These are phyloP conservation scores for Heliothis peltigera DNA, from an alignment of 2,888 invertebrate genomes.

Conservation along the genomic window DNA sequence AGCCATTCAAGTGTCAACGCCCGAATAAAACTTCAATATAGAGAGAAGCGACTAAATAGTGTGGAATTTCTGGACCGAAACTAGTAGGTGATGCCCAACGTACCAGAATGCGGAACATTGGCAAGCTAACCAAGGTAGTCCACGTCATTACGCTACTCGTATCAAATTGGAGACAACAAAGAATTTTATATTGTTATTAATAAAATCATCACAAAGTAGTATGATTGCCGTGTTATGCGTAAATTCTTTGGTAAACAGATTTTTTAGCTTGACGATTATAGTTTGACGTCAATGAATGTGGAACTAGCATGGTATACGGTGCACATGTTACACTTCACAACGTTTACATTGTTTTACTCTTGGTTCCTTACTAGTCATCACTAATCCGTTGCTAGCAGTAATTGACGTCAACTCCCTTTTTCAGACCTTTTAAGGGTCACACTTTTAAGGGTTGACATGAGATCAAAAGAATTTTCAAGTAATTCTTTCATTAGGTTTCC, in stretches of 20 bases:
- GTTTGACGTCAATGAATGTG: slow-evolving; percentile 24
- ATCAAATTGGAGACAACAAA: slow-evolving; percentile 27
- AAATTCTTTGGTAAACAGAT: slow-evolving; percentile 18
- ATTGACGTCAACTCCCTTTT: too few relatives aligned
- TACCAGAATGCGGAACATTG: slow-evolving; percentile 39
- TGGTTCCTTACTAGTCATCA: background rate
- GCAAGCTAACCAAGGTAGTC: slow-evolving; percentile 23
- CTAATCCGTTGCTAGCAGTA: background rate
- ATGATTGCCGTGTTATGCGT: slow-evolving; percentile 13
- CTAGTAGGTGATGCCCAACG: slow-evolving; percentile 14
- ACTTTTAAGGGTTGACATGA: too few relatives aligned
- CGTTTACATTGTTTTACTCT: background rate
- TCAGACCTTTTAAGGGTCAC: too few relatives aligned
- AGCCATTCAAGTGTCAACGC: slow-evolving; percentile 44
- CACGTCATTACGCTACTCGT: slow-evolving; percentile 31
- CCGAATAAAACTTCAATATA: slow-evolving; percentile 30
- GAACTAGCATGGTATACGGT: slow-evolving; percentile 16
- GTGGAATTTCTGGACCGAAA: slow-evolving; percentile 23
- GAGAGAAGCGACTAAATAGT: slow-evolving; percentile 19
- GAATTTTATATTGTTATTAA: slow-evolving; percentile 20
- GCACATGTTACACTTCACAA: background rate
- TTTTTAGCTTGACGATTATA: slow-evolving; percentile 14
- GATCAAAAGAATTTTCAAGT: background rate
- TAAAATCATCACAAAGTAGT: slow-evolving; percentile 35
- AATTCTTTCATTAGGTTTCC: too few relatives aligned